A percentile compares a stretch with the other conserved stretches of the same genome.
phyloP scores from a whole-genome alignment of 2,797 vertebrate genomes.

The Danio jaintianensis region DNA sequence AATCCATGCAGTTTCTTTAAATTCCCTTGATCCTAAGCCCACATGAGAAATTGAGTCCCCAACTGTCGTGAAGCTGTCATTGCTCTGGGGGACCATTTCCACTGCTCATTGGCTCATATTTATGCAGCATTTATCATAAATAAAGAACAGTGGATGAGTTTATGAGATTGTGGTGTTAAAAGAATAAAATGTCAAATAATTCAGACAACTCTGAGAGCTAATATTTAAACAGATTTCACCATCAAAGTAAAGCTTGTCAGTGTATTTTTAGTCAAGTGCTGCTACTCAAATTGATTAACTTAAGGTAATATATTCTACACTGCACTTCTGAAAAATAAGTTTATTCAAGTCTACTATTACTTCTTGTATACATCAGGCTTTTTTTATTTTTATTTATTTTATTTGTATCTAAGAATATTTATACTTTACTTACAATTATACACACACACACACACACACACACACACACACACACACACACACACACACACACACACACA shows the following conservation, averaged over 20 bases:
- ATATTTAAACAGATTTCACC: neutral
- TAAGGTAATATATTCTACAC: neutral
- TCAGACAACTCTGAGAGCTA: neutral
- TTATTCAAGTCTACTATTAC: too few relatives aligned
- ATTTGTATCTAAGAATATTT: too few relatives aligned
- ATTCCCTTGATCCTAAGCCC: slow-evolving; percentile 26
- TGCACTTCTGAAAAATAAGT: too few relatives aligned
- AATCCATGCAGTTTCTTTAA: slow-evolving; percentile 34
- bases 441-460: too few relatives aligned
- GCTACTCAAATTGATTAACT: neutral
- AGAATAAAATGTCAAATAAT: neutral
- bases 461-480: too few relatives aligned
- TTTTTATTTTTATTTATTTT: too few relatives aligned
- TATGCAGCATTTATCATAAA: slow-evolving; percentile 26
- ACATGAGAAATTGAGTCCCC: neutral
- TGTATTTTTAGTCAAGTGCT: too few relatives aligned
- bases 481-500: too few relatives aligned
- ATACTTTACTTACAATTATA: too few relatives aligned
- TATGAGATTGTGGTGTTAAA: slow-evolving; percentile 23
- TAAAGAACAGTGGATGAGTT: slow-evolving; percentile 33
- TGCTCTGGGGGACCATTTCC: slow-evolving; percentile 11
- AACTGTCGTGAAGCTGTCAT: neutral
- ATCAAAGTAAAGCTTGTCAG: neutral
- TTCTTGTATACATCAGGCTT: too few relatives aligned
- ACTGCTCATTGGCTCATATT: slow-evolving; percentile 38